Percentiles rank a stretch among this genome's conserved stretches.
phyloP scores from a whole-genome alignment of 2,113 vertebrate species.

The Myodes glareolus region DNA sequence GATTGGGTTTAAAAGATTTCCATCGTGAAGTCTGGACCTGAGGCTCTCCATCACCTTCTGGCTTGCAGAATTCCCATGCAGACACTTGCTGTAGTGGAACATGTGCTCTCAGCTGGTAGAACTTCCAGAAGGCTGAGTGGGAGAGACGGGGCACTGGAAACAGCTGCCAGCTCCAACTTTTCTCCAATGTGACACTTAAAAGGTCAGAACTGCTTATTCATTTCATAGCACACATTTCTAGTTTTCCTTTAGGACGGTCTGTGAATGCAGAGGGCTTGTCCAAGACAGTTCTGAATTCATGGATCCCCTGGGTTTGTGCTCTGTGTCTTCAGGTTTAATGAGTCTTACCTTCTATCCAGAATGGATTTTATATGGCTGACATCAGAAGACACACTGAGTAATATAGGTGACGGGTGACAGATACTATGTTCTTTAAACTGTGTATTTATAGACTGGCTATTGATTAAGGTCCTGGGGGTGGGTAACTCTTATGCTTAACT shows the following conservation, averaged over 20 bases:
- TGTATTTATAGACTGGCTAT: background rate
- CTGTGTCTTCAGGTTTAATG: background rate
- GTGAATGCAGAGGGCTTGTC: background rate
- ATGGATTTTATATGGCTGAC: background rate
- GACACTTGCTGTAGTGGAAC: background rate
- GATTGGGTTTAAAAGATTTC: slow-evolving; percentile 39
- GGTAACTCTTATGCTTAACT: background rate
- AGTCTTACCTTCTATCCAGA: background rate
- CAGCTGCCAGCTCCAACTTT: background rate
- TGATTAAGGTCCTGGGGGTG: background rate
- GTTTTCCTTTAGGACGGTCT: slow-evolving; percentile 10
- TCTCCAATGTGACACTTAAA: background rate
- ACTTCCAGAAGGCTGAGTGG: background rate
- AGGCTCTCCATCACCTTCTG: background rate
- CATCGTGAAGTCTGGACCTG: slow-evolving; percentile 7
- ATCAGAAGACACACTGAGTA: background rate
- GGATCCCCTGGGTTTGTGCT: background rate
- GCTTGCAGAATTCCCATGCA: slow-evolving; percentile 10
- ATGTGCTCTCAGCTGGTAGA: background rate
- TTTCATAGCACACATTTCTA: background rate
- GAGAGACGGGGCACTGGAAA: background rate
- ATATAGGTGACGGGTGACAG: background rate
- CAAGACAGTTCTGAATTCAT: slow-evolving; percentile 15
- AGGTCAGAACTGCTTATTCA: background rate
- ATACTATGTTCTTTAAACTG: background rate